Evolutionary conservation across 2,113 vertebrate species (phyloP), one percentile per base, ranked within the genome.

Genomic region (Entelurus aequoreus): DNA sequence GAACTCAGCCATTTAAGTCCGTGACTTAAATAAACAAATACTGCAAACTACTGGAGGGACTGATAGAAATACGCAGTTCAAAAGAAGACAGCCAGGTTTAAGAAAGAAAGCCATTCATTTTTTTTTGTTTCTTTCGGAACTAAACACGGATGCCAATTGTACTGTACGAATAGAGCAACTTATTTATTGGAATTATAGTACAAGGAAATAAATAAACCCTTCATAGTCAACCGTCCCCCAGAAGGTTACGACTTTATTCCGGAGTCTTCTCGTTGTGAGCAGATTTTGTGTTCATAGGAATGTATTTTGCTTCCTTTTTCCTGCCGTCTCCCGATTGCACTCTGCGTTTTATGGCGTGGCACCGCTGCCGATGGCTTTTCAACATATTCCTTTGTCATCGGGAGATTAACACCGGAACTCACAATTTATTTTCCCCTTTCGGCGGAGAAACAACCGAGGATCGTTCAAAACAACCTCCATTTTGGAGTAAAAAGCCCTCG

Each of bases 121-220:
- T 87, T 83, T 21, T 57, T 56, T 52, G 76, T 82, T 68, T 71
- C 74, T 86, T 79, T 71, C 83, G 80, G 59, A 88, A 88, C 87
- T 82, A 76, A 87, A 84, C 83, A 86, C 76, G 82, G 66, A 85
- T 79, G 71, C 87, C 76, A 67, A 80, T 78, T 88, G 72, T 82
- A 88, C 85, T 87, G 80, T 85, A 88, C 80, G 81, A 79, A 86
- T 72, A 84, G 74, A 88, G 80, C 81, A 87, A 87, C 77, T 81
- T 79, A 86, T 86, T 86, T 79, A 88, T 80, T 84, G 78, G 83
- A 84, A 76, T 78, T 87, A 85, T 87, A 81, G 88, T 89, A 90
- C 84, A 90, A 90, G 86, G 68, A 88, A 90, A 90, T 90, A 91
- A 90, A 90, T 90, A 78, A 90, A 83, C 55, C 55, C 55, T 57